These are phyloP conservation scores for Galemys pyrenaicus DNA, from an alignment of 2,113 vertebrate species.

Conservation along the genomic window DNA sequence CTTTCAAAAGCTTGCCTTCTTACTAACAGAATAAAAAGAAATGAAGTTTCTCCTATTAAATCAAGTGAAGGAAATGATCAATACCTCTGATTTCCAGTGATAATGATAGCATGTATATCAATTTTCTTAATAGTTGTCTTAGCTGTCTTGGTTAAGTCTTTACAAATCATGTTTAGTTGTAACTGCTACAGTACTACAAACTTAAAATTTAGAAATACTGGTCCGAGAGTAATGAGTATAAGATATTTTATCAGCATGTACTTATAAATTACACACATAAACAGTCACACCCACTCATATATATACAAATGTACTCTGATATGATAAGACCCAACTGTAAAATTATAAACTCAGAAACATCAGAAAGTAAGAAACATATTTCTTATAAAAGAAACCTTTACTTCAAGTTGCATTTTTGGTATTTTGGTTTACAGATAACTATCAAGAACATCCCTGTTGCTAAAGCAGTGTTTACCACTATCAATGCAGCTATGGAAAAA, in stretches of 20 bases:
- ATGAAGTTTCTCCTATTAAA: constrained; percentile 23
- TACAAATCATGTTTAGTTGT: constrained; percentile 21
- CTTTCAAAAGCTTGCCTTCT: constrained; percentile 6
- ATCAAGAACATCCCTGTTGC: neutral
- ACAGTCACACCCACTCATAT: neutral
- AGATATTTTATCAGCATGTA: constrained; percentile 3
- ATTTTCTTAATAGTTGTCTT: constrained; percentile 36
- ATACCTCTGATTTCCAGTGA: neutral
- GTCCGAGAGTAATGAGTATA: neutral
- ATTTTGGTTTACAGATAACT: constrained; percentile 26
- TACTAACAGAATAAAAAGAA: neutral
- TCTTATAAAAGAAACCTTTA: constrained; percentile 18
- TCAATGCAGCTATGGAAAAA: neutral
- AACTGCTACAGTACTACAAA: neutral
- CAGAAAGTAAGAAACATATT: neutral
- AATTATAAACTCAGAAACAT: constrained; percentile 35
- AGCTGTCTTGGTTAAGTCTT: constrained; percentile 13
- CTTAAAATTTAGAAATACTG: neutral
- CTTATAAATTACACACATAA: neutral
- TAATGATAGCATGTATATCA: neutral
- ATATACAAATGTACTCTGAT: neutral
- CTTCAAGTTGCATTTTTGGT: constrained; percentile 18
- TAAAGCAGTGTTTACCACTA: neutral
- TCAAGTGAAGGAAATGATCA: neutral
- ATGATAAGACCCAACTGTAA: constrained; percentile 21